phyloP scores from a whole-genome alignment of 2,113 vertebrate species.

The Epinephelus cyanopodus region DNA sequence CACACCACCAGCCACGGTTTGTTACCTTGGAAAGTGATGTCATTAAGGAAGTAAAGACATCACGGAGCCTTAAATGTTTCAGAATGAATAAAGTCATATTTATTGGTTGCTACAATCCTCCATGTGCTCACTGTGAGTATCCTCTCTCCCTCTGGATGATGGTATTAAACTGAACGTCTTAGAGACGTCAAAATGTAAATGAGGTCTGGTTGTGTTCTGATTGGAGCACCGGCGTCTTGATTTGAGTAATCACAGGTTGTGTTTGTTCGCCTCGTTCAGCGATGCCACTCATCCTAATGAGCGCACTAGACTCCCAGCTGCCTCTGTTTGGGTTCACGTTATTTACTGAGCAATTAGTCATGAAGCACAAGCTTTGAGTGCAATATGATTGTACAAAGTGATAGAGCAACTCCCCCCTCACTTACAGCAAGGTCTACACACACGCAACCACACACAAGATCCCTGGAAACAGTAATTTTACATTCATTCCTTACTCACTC shows the following conservation, averaged over 20 bases:
- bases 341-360: conserved; percentile 63
- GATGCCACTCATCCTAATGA: conserved; percentile 60
- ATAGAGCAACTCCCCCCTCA: conserved; percentile 19
- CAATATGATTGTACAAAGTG: conserved; percentile 23
- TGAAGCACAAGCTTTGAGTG: conserved; percentile 27
- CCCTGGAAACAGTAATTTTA: not conserved
- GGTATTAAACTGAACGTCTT: not conserved
- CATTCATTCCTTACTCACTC: not conserved
- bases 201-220: conserved; percentile 17
- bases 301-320: conserved; percentile 58
- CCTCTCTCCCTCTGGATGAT: not conserved
- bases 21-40: not conserved
- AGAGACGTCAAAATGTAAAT: conserved; percentile 22
- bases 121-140: not conserved
- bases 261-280: conserved; percentile 41
- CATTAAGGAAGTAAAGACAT: not conserved
- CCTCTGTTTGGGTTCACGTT: conserved; percentile 47
- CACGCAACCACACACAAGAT: not conserved
- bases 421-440: not conserved
- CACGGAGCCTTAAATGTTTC: not conserved
- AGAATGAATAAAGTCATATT: not conserved
- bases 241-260: conserved; percentile 52
- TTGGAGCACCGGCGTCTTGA: conserved; percentile 29
- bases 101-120: not conserved
- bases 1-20: not conserved